Base-by-base conservation (phyloP, 2,797 vertebrate genomes). In the Nasua narica region DNA sequence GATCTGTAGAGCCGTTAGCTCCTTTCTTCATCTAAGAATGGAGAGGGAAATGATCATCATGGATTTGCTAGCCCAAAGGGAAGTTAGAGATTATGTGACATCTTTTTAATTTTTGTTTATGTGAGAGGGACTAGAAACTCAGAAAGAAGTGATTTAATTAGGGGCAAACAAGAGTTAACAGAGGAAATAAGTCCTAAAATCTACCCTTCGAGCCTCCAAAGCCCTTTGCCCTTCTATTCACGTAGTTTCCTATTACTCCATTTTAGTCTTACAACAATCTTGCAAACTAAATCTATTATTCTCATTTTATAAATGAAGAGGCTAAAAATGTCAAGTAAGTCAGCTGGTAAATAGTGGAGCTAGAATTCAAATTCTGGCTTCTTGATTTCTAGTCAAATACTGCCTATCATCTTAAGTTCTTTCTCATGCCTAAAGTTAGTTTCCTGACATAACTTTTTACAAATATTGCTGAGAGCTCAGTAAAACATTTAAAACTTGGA, bases 331-430 rank as follows among this genome's bases (percentile, higher is more conserved):
- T 91, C 43, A 97, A 94, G n/a, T 89, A 78, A 65, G 91, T 85
- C 52, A 82, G 29, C 2, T 89, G 52, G 78, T 85, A 81, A 95
- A 72, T 3, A 56, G 19, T 35, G 89, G 32, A 43, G 32, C 16
- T 94, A 76, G 18, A 70, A 93, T 83, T 96, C 77, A 91, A 85
- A 96, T 78, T 92, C 15, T 85, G 40, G 14, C 29, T 92, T 82
- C 56, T 82, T 89, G 16, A 72, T 85, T 97, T 92, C 72, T 88
- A 69, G 48, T 94, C 29, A 85, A 93, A 79, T 48, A 43, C 3
- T 54, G 43, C n/a, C 76, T 92, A 19, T 74, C n/a, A 29, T 87
- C 35, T 77, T 92, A 50, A 90, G 23, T 29, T 16, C n/a, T 62
- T 94, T 94, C 54, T 88, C 4, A 54, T 35, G 48, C 58, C 84